A percentile compares a stretch with the other conserved stretches of the same genome.
These are phyloP conservation scores for Amorpha juglandis DNA, from an alignment of 2,888 invertebrate genomes.

Conservation along the genomic window DNA sequence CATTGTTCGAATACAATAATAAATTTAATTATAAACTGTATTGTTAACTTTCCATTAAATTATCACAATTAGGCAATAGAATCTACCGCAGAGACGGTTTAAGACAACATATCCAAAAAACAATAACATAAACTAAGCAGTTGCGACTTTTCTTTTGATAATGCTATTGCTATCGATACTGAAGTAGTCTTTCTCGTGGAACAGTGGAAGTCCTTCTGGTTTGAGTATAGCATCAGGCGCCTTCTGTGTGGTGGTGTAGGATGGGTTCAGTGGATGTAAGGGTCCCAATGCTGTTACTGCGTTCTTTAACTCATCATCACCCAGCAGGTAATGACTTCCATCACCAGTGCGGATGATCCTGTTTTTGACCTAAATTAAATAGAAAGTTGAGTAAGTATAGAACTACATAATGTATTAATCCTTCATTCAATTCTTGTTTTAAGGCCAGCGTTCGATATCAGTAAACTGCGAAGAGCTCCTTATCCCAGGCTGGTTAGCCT, in stretches of 20 bases:
- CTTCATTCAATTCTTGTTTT: too few relatives aligned
- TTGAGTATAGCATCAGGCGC: conserved; percentile 58
- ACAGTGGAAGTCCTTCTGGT: conserved; percentile 65
- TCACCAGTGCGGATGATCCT: conserved; percentile 87
- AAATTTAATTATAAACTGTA: too few relatives aligned
- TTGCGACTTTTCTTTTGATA: conserved; percentile 5
- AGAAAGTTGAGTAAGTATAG: too few relatives aligned
- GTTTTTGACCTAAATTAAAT: conserved; percentile 69
- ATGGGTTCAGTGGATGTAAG: conserved; percentile 72
- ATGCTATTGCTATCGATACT: conserved; percentile 19
- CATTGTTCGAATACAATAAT: too few relatives aligned
- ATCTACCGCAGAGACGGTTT: background rate
- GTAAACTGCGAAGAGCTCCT: too few relatives aligned
- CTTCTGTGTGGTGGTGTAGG: conserved; percentile 58
- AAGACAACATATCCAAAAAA: background rate
- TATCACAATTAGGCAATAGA: background rate
- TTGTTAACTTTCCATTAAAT: too few relatives aligned
- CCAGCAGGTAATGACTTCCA: conserved; percentile 84
- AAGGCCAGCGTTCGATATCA: too few relatives aligned
- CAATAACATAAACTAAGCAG: conserved; percentile 7
- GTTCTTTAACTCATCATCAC: conserved; percentile 61
- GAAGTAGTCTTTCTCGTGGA: conserved; percentile 64
- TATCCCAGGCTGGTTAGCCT: too few relatives aligned
- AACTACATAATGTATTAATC: too few relatives aligned
- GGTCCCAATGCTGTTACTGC: conserved; percentile 62